A percentile compares a stretch with the other conserved stretches of the same genome.
Conservation (phyloP, 2,113 vertebrate species). For the Tenebrosternarchus preto region DNA sequence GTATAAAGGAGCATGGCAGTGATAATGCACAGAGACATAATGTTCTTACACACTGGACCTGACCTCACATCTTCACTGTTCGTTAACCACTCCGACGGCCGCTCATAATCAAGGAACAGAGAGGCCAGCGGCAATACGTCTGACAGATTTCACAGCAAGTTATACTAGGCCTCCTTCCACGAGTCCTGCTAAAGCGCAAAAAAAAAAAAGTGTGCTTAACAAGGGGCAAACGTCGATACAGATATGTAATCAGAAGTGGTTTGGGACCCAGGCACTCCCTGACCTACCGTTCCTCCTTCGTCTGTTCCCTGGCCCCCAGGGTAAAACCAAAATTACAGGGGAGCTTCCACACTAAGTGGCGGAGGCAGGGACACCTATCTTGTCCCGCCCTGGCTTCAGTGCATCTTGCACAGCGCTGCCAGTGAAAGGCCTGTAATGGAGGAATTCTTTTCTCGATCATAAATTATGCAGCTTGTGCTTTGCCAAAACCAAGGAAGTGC, state of each 20-base stretch:
- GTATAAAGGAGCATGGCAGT: constrained; percentile 5
- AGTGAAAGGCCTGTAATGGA: constrained; percentile 6
- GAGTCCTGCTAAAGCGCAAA: constrained; percentile 31
- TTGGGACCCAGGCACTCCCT: constrained; percentile 44
- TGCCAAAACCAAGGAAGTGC: constrained; percentile 1
- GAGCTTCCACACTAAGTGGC: constrained; percentile 42
- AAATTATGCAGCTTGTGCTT: constrained; percentile 10
- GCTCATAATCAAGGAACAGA: constrained; percentile 51
- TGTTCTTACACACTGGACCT: constrained; percentile 37
- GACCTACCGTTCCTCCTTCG: constrained; percentile 32
- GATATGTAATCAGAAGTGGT: constrained; percentile 37
- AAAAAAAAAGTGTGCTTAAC: constrained; percentile 20
- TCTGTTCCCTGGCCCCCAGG: constrained; percentile 38
- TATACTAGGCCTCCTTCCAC: constrained; percentile 23
- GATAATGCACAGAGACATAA: constrained; percentile 44
- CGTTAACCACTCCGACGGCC: constrained; percentile 59
- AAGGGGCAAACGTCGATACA: constrained; percentile 30
- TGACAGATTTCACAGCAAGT: constrained; percentile 21
- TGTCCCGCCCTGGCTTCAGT: constrained; percentile 46
- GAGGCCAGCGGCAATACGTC: constrained; percentile 48
- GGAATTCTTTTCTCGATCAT: constrained; percentile 44
- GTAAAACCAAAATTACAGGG: constrained; percentile 67
- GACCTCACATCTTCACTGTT: constrained; percentile 48
- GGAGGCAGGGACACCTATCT: constrained; percentile 35
- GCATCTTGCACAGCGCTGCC: constrained; percentile 43